Evolutionary conservation across 2,797 vertebrate genomes (phyloP), one percentile per base, ranked within the genome.

Genomic region (Sarcoramphus papa): DNA sequence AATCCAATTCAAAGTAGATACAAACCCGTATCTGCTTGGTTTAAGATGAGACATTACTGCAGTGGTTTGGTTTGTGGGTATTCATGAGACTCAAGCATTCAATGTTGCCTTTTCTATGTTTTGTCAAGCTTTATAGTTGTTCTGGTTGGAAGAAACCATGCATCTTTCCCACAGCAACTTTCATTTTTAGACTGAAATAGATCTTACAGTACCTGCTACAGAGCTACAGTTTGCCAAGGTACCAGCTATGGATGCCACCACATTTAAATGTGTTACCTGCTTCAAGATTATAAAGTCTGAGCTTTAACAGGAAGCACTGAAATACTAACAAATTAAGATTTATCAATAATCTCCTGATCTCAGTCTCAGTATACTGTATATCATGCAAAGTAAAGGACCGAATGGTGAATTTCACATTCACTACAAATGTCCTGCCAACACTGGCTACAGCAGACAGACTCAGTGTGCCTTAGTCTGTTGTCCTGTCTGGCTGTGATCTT

Each of bases 1-100:
- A 84, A 72, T 18, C 10, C 57, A 50, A 11, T 14, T 24, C 9
- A 20, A 93, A 70, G 47, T 6, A 45, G 43, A 19, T 60, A 57
- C 0, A 0, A 7, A 75, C 27, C 27, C 9, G 1, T 14, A 56
- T 21, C 31, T 41, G 12, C 50, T 65, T n/a, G 7, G 5, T 37
- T 70, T 31, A 53, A 90, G 20, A 31, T 14, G 10, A 69, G 53
- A 51, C 33, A 40, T 37, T 43, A 65, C 14, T 65, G 37, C 31
- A 67, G 10, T 45, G 28, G 33, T 69, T 75, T 82, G 50, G 24
- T 85, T 85, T 70, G n/a, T 14, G 48, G 25, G 23, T 50, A 45
- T 79, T 94, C 20, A 56, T 2, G 2, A 93, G 56, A 74, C 8
- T 37, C 10, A 7, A 41, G 62, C 43, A 64, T 53, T 92, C 37